Evolutionary conservation across 2,113 vertebrate genomes (phyloP).

Genomic region (Noctilio leporinus): DNA sequence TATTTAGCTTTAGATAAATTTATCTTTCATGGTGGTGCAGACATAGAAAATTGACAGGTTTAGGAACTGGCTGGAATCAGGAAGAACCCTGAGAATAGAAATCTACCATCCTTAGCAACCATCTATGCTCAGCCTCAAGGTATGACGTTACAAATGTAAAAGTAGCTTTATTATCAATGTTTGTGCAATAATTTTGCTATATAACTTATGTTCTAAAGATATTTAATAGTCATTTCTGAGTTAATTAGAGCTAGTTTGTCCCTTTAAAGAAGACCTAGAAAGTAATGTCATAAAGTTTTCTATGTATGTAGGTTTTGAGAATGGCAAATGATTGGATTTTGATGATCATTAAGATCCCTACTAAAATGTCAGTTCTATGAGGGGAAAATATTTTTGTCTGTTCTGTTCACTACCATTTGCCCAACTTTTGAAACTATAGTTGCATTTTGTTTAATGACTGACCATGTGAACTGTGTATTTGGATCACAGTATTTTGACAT

Average conservation of each 20-base stretch:
- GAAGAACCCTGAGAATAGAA: neutral
- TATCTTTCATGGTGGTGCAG: neutral
- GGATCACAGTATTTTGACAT: neutral
- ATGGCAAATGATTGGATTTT: neutral
- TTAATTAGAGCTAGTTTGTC: neutral
- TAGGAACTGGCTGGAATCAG: neutral
- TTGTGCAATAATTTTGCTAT: neutral
- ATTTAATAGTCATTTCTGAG: neutral
- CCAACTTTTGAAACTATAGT: neutral
- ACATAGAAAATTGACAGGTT: neutral
- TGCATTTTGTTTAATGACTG: neutral
- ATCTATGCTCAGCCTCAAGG: neutral
- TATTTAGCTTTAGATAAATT: slow-evolving; percentile 59
- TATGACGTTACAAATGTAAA: neutral
- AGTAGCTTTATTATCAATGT: neutral
- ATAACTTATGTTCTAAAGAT: neutral
- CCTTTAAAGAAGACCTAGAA: neutral
- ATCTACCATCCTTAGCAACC: neutral
- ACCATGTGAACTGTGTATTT: neutral
- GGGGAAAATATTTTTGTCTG: neutral
- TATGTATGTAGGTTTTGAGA: neutral
- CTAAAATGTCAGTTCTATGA: neutral
- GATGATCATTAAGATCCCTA: neutral
- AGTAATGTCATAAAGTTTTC: neutral
- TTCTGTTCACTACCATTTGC: neutral